These are phyloP conservation scores for Tridacna gigas DNA, from an alignment of 2,888 invertebrate species.

Conservation along the genomic window DNA sequence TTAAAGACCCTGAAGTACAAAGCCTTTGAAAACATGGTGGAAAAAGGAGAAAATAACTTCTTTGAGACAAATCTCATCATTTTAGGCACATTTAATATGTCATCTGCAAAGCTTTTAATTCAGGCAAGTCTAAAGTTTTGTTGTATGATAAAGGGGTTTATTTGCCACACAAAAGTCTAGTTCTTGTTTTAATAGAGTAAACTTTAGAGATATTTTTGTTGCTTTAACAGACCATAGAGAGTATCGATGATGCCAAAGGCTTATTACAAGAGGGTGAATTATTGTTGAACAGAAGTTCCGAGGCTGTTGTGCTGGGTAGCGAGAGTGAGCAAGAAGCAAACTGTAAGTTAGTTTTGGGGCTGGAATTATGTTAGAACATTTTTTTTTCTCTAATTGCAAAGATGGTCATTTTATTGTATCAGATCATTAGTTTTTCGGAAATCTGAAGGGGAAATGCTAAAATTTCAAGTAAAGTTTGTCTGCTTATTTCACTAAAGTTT, in stretches of 20 bases:
- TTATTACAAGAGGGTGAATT: constrained; percentile 38
- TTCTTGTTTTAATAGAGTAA: background rate
- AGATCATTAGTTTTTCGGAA: no score
- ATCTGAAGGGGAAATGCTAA: no score
- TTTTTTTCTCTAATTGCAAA: no score
- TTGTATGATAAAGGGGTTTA: background rate
- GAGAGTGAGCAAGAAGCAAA: constrained; percentile 46
- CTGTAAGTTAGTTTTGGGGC: constrained; percentile 35
- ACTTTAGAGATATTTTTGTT: background rate
- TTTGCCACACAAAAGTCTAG: background rate
- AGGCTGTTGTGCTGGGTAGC: constrained; percentile 30
- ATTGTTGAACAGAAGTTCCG: constrained; percentile 38
- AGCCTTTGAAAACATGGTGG: no score
- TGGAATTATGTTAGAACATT: no score
- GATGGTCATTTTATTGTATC: no score
- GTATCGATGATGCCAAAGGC: constrained; percentile 50
- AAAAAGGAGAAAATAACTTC: no score
- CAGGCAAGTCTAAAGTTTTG: background rate
- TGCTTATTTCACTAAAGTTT: no score
- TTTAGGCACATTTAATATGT: no score
- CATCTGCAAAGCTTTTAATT: background rate
- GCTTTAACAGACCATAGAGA: constrained; percentile 52
- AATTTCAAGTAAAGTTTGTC: no score
- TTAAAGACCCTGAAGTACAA: no score
- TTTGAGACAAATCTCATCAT: no score